phyloP scores from a whole-genome alignment of 2,797 vertebrate species.

The Eulemur coronatus region DNA sequence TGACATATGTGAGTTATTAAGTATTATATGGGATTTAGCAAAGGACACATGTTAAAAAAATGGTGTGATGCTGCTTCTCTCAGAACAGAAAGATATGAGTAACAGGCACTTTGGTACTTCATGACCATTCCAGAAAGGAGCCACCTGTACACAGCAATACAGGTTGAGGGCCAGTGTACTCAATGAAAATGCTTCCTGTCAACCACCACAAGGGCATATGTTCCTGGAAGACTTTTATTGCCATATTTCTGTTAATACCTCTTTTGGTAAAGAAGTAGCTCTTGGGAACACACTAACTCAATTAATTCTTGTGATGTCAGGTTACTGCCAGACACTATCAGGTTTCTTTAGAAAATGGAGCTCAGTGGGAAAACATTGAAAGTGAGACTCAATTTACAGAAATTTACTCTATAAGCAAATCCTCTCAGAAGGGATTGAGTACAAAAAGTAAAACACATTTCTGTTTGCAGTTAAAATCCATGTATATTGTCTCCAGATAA shows the following conservation, averaged over 20 bases:
- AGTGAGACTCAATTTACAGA: constrained; percentile 20
- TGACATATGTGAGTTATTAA: not conserved
- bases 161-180: not conserved
- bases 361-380: not conserved
- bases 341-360: constrained; percentile 31
- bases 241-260: constrained; percentile 9
- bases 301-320: not conserved
- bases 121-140: not conserved
- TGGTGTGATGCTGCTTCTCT: not conserved
- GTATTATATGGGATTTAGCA: not conserved
- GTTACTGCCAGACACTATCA: not conserved
- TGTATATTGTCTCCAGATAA: not conserved
- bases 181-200: not conserved
- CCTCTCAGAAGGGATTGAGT: not conserved
- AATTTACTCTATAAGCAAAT: not conserved
- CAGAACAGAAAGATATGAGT: not conserved
- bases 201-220: not conserved
- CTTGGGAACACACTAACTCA: not conserved
- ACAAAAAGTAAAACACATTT: not conserved
- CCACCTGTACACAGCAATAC: not conserved
- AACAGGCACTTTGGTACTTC: not conserved
- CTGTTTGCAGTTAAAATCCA: not conserved
- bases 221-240: constrained; percentile 3
- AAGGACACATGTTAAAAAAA: not conserved
- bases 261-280: constrained; percentile 8